phyloP scores from a whole-genome alignment of 2,888 invertebrate genomes.

The Autographa pulchrina region DNA sequence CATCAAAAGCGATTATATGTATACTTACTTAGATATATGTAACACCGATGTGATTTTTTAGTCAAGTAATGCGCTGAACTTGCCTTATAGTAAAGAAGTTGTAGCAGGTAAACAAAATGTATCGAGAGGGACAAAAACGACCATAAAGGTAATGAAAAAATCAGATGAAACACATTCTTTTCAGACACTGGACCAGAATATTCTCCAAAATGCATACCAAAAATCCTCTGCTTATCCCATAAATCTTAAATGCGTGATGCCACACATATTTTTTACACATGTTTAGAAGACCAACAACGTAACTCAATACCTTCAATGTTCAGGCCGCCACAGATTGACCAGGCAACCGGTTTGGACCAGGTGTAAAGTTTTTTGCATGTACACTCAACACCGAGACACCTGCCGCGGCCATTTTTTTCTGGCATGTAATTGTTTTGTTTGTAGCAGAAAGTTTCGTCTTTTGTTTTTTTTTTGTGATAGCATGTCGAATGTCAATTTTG shows the following conservation, averaged over 20 bases:
- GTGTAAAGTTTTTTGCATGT: conserved; percentile 7
- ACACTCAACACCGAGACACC: background rate
- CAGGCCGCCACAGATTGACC: background rate
- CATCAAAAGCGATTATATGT: no score
- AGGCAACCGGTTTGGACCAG: background rate
- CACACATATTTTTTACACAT: background rate
- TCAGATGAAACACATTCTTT: no score
- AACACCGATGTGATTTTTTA: no score
- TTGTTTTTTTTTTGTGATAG: background rate
- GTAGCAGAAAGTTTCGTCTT: background rate
- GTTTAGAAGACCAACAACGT: background rate
- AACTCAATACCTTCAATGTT: background rate
- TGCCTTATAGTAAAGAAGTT: no score
- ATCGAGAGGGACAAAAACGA: no score
- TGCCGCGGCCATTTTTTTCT: background rate
- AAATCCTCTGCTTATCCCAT: no score
- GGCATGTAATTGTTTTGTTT: background rate
- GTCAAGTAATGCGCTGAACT: no score
- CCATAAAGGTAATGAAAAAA: no score
- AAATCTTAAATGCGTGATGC: background rate
- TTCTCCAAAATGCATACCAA: no score
- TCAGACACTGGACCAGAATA: no score
- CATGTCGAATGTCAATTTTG: background rate
- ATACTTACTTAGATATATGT: no score
- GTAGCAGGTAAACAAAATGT: no score